These are phyloP conservation scores for Dolichomitus sp. DNA, from an alignment of 2,888 invertebrate genomes.

Conservation along the genomic window DNA sequence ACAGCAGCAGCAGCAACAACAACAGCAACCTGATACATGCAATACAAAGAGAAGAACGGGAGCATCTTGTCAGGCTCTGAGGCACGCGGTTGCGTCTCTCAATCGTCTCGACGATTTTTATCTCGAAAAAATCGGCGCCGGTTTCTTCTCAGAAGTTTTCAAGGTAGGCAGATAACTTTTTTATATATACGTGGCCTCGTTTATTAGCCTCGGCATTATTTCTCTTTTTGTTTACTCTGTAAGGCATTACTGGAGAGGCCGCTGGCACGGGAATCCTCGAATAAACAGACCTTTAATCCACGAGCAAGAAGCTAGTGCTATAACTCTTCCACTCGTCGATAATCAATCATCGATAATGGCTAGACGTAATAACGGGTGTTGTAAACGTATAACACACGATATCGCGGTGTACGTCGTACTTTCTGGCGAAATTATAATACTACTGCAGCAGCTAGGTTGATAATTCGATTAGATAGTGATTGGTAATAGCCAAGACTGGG, in stretches of 20 bases:
- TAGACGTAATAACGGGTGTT: conserved; percentile 26
- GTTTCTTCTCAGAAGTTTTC: conserved; percentile 99
- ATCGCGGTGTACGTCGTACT: not conserved
- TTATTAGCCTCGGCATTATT: conserved; percentile 24
- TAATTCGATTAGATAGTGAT: conserved; percentile 52
- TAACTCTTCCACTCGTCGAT: conserved; percentile 17
- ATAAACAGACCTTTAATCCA: conserved; percentile 13
- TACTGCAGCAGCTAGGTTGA: not conserved
- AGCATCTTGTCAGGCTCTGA: conserved; percentile 95
- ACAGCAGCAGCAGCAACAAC: conserved; percentile 23
- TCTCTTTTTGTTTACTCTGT: not conserved
- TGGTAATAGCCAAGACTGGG: conserved; percentile 7
- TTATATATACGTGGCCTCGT: not conserved
- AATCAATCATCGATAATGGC: conserved; percentile 30
- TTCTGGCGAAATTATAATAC: conserved; percentile 21
- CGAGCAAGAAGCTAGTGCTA: not conserved
- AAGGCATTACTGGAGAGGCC: not conserved
- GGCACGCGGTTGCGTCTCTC: conserved; percentile 96
- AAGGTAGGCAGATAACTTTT: conserved; percentile 90
- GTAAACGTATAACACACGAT: not conserved
- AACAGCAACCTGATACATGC: conserved; percentile 69
- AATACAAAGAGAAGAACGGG: conserved; percentile 87
- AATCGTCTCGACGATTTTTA: conserved; percentile 98
- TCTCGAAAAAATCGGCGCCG: conserved; percentile 96
- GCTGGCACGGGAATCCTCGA: not conserved